Evolutionary conservation across 2,797 vertebrate species (phyloP).

Genomic region (Apogon hyalosoma): DNA sequence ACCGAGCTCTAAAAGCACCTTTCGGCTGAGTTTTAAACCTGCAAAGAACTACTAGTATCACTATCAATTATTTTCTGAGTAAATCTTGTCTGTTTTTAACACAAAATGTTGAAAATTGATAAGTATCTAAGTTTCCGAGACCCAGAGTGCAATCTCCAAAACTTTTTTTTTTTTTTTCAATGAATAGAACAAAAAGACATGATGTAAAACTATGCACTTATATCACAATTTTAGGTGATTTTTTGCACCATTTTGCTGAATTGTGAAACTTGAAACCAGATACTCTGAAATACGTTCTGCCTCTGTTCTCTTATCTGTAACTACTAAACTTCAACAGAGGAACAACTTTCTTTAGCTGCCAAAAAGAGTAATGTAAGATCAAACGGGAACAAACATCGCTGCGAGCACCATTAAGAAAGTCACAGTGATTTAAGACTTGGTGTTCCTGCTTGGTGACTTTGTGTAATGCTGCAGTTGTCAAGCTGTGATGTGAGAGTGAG

Average conservation of each 20-base stretch:
- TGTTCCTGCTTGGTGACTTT: conserved; percentile 34
- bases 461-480: neutral
- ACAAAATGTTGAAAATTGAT: too few species aligned
- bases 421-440: conserved; percentile 44
- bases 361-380: conserved; percentile 40
- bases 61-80: too few species aligned
- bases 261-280: neutral
- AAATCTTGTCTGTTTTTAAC: too few species aligned
- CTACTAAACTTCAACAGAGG: conserved; percentile 13
- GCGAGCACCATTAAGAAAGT: conserved; percentile 41
- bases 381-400: conserved; percentile 51
- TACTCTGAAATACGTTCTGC: neutral
- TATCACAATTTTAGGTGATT: neutral
- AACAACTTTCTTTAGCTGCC: conserved; percentile 28
- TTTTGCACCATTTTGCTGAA: neutral
- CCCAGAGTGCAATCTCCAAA: too few species aligned
- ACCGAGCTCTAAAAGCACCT: neutral
- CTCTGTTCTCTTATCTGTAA: conserved; percentile 8
- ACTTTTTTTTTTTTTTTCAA: neutral
- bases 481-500: conserved; percentile 16
- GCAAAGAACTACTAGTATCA: neutral
- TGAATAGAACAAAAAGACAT: too few species aligned
- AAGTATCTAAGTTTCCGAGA: too few species aligned
- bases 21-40: conserved; percentile 1
- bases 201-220: too few species aligned